These are phyloP conservation scores for Antheraea assamensis DNA, from an alignment of 2,888 invertebrate genomes.

Conservation along the genomic window DNA sequence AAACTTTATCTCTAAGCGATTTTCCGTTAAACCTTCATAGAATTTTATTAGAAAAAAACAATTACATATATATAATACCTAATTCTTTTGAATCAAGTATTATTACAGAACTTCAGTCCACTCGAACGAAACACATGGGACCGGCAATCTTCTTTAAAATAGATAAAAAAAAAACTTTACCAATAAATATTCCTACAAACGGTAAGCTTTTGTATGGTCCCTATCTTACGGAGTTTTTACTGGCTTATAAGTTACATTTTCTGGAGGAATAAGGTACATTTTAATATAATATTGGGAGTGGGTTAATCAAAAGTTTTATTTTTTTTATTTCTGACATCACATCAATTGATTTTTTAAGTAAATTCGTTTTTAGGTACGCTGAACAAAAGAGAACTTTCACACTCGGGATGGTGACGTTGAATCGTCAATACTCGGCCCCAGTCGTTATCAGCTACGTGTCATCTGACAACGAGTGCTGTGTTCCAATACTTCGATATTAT, in stretches of 20 bases:
- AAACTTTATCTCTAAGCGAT: too few relatives aligned
- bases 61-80: neutral
- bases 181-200: conserved; percentile 12
- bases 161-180: conserved; percentile 6
- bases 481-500: too few relatives aligned
- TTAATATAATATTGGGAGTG: too few relatives aligned
- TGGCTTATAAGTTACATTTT: neutral
- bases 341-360: too few relatives aligned
- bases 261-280: neutral
- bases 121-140: conserved; percentile 3
- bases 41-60: neutral
- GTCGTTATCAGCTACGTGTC: too few relatives aligned
- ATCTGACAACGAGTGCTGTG: too few relatives aligned
- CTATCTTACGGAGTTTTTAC: neutral
- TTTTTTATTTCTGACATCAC: too few relatives aligned
- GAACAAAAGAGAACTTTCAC: too few relatives aligned
- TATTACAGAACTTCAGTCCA: neutral
- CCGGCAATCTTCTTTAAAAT: conserved; percentile 9
- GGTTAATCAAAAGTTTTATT: too few relatives aligned
- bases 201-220: neutral
- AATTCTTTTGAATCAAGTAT: neutral
- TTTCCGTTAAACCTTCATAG: neutral
- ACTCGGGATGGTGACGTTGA: too few relatives aligned
- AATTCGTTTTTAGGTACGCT: too few relatives aligned
- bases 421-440: too few relatives aligned